phyloP scores from a whole-genome alignment of 2,888 invertebrate genomes.

The Brenthis daphne region DNA sequence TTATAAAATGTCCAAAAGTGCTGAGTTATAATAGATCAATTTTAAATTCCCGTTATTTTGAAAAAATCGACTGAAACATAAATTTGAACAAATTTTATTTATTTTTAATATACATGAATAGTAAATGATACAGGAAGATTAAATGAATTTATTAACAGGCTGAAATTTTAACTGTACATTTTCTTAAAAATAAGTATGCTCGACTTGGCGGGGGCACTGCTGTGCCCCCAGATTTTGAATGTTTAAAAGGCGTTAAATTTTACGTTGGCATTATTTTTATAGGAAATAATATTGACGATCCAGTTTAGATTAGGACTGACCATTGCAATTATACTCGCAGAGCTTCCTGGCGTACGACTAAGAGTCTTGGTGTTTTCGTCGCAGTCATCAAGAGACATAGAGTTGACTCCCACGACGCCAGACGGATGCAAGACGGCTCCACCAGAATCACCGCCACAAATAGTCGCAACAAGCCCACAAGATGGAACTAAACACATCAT shows the following conservation, averaged over 20 bases:
- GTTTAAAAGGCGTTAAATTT: not conserved
- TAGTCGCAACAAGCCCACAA: not conserved
- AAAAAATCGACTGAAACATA: too few species aligned
- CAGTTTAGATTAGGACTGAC: conserved; percentile 4
- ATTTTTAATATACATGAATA: too few species aligned
- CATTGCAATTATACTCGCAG: conserved; percentile 5
- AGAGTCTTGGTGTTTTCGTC: conserved; percentile 2
- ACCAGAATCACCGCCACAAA: conserved; percentile 21
- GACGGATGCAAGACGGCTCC: conserved; percentile 14
- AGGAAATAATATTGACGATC: conserved; percentile 7
- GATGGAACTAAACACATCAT: conserved; percentile 9
- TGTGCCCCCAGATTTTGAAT: too few species aligned
- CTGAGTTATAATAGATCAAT: too few species aligned
- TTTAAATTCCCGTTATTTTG: too few species aligned
- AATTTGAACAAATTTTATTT: too few species aligned
- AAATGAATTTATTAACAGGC: too few species aligned
- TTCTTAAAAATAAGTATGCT: too few species aligned
- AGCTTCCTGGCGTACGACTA: not conserved
- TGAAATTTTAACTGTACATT: too few species aligned
- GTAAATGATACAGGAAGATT: too few species aligned
- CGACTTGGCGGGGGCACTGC: too few species aligned
- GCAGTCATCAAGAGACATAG: not conserved
- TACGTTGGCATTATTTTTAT: not conserved
- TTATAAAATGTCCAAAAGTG: too few species aligned
- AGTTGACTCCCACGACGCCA: conserved; percentile 13